Evolutionary conservation across 1,140 invertebrate species (phyloP).

Genomic region (Semibalanus balanoides): DNA sequence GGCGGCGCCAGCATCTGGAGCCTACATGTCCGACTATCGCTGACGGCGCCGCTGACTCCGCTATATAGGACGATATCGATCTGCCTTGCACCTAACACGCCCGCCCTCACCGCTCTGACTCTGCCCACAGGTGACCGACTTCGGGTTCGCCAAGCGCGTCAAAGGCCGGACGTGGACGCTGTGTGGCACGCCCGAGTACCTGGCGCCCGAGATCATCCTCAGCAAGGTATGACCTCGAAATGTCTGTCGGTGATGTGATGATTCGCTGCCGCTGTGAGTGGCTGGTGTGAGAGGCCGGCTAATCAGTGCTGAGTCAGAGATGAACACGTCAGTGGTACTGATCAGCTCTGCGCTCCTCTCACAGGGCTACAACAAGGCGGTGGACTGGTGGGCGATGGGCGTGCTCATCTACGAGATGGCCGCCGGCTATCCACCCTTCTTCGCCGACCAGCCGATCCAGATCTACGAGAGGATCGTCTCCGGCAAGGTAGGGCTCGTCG

Average conservation of each 20-base stretch:
- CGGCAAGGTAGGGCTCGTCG: constrained; percentile 51
- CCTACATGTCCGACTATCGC: too few species aligned
- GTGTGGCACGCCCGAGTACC: constrained; percentile 95
- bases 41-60: too few species aligned
- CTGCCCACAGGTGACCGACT: constrained; percentile 69
- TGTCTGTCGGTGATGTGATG: not conserved
- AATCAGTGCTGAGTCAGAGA: too few species aligned
- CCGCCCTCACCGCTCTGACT: too few species aligned
- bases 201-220: constrained; percentile 94
- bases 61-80: too few species aligned
- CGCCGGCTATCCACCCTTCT: constrained; percentile 67
- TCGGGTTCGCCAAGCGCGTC: constrained; percentile 96
- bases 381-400: constrained; percentile 93
- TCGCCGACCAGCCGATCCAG: constrained; percentile 59
- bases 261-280: not conserved
- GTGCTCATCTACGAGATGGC: constrained; percentile 72
- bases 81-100: too few species aligned
- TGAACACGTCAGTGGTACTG: too few species aligned
- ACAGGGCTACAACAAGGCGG: constrained; percentile 79
- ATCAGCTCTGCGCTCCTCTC: too few species aligned
- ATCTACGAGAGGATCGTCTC: constrained; percentile 75
- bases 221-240: constrained; percentile 46
- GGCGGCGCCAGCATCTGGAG: too few species aligned
- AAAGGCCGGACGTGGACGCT: constrained; percentile 98
- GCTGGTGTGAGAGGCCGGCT: too few species aligned